phyloP scores from a whole-genome alignment of 2,797 vertebrate species.

The Karalla daura region DNA sequence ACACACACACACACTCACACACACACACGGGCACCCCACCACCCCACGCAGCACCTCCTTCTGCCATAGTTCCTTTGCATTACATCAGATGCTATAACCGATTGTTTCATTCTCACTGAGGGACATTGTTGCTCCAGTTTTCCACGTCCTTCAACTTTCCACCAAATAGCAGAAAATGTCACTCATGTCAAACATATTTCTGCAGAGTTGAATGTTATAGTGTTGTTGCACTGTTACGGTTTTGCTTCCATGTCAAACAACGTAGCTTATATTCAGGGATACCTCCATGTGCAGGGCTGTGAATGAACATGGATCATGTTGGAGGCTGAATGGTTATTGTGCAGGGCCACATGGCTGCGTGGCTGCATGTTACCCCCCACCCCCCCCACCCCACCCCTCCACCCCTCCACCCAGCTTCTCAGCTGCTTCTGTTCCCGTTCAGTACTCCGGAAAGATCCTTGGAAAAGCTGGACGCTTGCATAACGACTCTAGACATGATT shows the following conservation, averaged over 20 bases:
- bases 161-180: too few species aligned
- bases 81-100: slow-evolving; percentile 52
- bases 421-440: background rate
- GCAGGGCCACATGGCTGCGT: background rate
- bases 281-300: background rate
- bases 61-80: slow-evolving; percentile 46
- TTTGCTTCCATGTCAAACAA: too few species aligned
- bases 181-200: too few species aligned
- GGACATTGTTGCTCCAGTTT: too few species aligned
- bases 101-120: background rate
- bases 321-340: too few species aligned
- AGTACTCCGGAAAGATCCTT: background rate
- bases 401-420: background rate
- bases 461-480: background rate
- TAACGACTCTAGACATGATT: background rate
- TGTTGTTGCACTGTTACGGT: background rate
- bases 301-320: background rate
- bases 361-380: background rate
- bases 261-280: too few species aligned
- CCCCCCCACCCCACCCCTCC: too few species aligned
- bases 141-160: too few species aligned
- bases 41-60: slow-evolving; percentile 39
- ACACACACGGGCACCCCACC: slow-evolving; percentile 28
- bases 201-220: too few species aligned
- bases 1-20: too few species aligned